phyloP scores from a whole-genome alignment of 2,113 vertebrate species.

The Dasyprocta punctata region DNA sequence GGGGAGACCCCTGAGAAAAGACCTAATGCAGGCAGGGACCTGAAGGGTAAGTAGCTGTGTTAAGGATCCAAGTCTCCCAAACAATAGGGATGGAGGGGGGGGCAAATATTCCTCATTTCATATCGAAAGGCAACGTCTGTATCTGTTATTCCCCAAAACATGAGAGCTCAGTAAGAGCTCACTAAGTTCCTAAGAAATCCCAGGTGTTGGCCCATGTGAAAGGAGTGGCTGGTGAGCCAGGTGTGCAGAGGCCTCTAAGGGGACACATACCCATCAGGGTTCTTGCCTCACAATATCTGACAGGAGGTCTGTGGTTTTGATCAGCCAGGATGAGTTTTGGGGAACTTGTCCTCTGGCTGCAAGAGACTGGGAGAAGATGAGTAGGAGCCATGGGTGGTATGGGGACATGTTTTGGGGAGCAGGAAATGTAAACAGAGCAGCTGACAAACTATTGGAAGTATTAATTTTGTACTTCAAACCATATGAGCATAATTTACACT shows the following conservation, averaged over 20 bases:
- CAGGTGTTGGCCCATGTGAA: background rate
- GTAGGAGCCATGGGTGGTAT: too few relatives aligned
- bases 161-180: too few relatives aligned
- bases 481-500: too few relatives aligned
- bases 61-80: background rate
- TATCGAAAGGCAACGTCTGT: background rate
- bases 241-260: background rate
- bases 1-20: background rate
- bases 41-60: background rate
- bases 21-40: background rate
- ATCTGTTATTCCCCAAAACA: background rate
- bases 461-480: too few relatives aligned
- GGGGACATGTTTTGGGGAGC: background rate
- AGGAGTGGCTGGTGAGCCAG: background rate
- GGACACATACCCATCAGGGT: background rate
- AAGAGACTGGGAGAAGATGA: too few relatives aligned
- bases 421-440: background rate
- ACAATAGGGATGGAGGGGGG: too few relatives aligned
- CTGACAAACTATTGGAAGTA: too few relatives aligned
- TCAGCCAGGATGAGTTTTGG: background rate
- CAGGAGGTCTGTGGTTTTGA: background rate
- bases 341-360: background rate
- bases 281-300: background rate
- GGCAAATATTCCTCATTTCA: background rate
- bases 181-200: background rate